Conservation (phyloP, 2,888 invertebrate species). For the Digitonthophagus gazella region DNA sequence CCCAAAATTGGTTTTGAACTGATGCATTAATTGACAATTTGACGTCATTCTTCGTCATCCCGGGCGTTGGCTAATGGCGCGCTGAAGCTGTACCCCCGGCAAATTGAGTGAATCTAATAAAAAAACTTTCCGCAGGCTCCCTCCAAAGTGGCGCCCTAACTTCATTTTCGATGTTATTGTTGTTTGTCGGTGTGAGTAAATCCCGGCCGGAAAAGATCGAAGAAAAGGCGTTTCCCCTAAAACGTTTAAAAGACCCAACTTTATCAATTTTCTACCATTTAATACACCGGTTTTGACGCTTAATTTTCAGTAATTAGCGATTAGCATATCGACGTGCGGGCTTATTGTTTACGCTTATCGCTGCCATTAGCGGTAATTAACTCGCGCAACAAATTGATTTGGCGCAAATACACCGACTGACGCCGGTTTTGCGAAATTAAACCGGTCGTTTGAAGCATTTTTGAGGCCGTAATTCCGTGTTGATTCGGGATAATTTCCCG, state of each 20-base stretch:
- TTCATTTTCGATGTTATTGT: conserved; percentile 3
- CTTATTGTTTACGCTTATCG: background rate
- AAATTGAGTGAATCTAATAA: conserved; percentile 50
- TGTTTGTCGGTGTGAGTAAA: conserved; percentile 3
- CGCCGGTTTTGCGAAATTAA: background rate
- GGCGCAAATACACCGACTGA: background rate
- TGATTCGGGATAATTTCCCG: background rate
- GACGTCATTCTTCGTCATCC: conserved; percentile 49
- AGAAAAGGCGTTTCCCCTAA: too few relatives aligned
- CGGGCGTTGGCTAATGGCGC: conserved; percentile 43
- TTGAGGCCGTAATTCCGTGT: too few relatives aligned
- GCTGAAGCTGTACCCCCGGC: conserved; percentile 46
- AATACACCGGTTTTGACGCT: background rate
- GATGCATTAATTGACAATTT: conserved; percentile 52
- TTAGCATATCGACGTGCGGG: background rate
- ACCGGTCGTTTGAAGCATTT: background rate
- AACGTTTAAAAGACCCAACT: too few relatives aligned
- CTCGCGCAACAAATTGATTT: background rate
- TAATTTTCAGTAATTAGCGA: background rate
- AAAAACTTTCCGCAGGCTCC: conserved; percentile 39
- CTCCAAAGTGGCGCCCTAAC: background rate
- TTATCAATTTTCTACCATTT: too few relatives aligned
- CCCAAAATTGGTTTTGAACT: conserved; percentile 48
- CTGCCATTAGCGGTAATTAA: background rate
- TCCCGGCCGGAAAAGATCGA: too few relatives aligned